A percentile compares a stretch with the other conserved stretches of the same genome.
These are phyloP conservation scores for Apamea crenata DNA, from an alignment of 2,888 invertebrate species.

Conservation along the genomic window DNA sequence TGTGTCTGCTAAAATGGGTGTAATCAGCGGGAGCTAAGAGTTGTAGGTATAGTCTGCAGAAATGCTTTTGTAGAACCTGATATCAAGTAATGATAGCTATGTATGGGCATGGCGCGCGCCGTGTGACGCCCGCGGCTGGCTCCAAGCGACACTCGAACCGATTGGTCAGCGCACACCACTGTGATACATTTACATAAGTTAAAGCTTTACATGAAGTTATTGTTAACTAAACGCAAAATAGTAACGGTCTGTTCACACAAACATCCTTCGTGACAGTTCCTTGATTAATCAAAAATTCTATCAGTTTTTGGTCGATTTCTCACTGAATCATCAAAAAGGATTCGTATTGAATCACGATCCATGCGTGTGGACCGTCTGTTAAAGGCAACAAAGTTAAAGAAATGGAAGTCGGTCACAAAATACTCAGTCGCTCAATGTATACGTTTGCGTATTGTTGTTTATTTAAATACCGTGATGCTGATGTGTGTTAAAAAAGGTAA, in stretches of 20 bases:
- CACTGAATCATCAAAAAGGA: not conserved
- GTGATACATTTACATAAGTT: constrained; percentile 31
- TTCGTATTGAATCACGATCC: not conserved
- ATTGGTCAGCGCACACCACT: constrained; percentile 42
- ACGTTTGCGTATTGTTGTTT: constrained; percentile 17
- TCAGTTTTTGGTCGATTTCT: not conserved
- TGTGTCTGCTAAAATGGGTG: not conserved
- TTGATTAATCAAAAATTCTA: not conserved
- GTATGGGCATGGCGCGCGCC: not conserved
- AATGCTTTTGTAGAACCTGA: constrained; percentile 19
- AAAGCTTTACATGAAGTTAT: constrained; percentile 12
- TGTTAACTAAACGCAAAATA: not conserved
- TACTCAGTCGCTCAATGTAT: constrained; percentile 51
- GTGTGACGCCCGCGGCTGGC: not conserved
- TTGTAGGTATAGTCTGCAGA: not conserved
- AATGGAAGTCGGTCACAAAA: constrained; percentile 30
- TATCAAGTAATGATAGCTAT: not conserved
- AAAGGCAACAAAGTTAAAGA: constrained; percentile 11
- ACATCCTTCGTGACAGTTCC: not conserved
- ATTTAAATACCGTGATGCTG: constrained; percentile 3
- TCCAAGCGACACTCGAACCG: constrained; percentile 2
- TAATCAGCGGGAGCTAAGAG: not conserved
- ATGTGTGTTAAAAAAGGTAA: constrained; percentile 1
- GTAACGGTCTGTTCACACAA: not conserved
- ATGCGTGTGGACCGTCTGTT: constrained; percentile 7